Percentiles rank a stretch among this genome's conserved stretches.
Conservation (phyloP, 2,888 invertebrate genomes). For the Allophyes oxyacanthae region DNA sequence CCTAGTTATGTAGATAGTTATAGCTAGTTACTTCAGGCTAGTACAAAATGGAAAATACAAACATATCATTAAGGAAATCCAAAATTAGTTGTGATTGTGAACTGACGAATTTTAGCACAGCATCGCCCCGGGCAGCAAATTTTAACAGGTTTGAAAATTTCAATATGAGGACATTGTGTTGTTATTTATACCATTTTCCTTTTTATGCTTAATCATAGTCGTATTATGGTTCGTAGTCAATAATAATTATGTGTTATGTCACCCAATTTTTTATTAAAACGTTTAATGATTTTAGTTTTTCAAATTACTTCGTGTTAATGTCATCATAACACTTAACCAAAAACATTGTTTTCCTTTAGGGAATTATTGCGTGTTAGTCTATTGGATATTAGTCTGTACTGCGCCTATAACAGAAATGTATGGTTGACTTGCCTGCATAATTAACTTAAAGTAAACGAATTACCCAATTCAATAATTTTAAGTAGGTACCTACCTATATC, state of each 20-base stretch:
- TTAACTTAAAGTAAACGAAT: constrained; percentile 17
- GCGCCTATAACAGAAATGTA: constrained; percentile 17
- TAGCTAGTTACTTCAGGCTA: no score
- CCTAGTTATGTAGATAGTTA: no score
- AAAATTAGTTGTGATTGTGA: constrained; percentile 36
- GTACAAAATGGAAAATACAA: constrained; percentile 23
- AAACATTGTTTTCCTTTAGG: constrained; percentile 11
- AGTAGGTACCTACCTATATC: background rate
- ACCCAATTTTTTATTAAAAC: constrained; percentile 16
- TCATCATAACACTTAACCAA: constrained; percentile 8
- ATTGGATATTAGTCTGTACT: constrained; percentile 4
- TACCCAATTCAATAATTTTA: constrained; percentile 10
- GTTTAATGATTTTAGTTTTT: background rate
- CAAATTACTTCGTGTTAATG: constrained; percentile 3
- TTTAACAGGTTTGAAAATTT: constrained; percentile 47
- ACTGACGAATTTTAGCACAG: constrained; percentile 48
- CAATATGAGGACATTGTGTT: constrained; percentile 6
- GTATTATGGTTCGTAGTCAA: background rate
- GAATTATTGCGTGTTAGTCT: constrained; percentile 19
- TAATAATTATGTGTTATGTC: constrained; percentile 1
- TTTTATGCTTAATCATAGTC: background rate
- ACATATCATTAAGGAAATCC: constrained; percentile 19
- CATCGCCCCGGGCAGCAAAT: constrained; percentile 38
- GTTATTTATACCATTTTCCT: constrained; percentile 28
- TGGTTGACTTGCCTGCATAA: constrained; percentile 17